Evolutionary conservation across 2,888 invertebrate species (phyloP), one percentile per base, ranked within the genome.

Genomic region (Drosophila parthenogenetica): DNA sequence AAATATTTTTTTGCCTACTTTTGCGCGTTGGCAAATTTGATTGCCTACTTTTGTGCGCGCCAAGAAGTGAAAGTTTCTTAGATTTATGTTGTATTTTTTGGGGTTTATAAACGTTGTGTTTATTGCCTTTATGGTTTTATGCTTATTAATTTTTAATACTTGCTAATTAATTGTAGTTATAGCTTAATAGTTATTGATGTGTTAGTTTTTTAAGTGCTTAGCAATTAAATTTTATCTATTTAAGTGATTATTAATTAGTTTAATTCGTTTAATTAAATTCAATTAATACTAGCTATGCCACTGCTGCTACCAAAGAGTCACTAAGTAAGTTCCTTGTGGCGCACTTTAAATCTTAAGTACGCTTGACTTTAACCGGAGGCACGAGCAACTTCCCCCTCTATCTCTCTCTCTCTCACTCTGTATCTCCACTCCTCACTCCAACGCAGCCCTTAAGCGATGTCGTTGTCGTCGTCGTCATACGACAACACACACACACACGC

Each of bases 331-430:
- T 79, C 2, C 73, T 72, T 55, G 32, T 29, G 48, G 42, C 79
- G 55, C 79, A 64, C 75, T 79, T 75, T 75, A 75, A 75, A 43
- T 48, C 70, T 57, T 46, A 43, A 75, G 71, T 16, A 62, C 42
- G 76, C 76, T 79, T 75, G 64, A 79, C 80, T 76, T 76, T 79
- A 79, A 79, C 60, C 50, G 32, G 14, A 66, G 55, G 57, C 73
- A 74, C 46, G 59, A 48, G 46, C 42, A 58, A 35, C 42, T 50
- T 17, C 45, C 49, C 53, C 40, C 51, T 58, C 48, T 64, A 51
- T 54, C 46, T 39, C 59, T 32, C 49, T 11, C 22, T 10, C 51
- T 13, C 50, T 16, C 48, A 25, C 39, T n/a, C n/a, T n/a, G n/a
- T n/a, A n/a, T n/a, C n/a, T n/a, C n/a, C 50, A 22, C 22, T 22